A percentile compares a stretch with the other conserved stretches of the same genome.
phyloP scores from a whole-genome alignment of 2,888 invertebrate genomes.

The Trissonchulus latispiculum region DNA sequence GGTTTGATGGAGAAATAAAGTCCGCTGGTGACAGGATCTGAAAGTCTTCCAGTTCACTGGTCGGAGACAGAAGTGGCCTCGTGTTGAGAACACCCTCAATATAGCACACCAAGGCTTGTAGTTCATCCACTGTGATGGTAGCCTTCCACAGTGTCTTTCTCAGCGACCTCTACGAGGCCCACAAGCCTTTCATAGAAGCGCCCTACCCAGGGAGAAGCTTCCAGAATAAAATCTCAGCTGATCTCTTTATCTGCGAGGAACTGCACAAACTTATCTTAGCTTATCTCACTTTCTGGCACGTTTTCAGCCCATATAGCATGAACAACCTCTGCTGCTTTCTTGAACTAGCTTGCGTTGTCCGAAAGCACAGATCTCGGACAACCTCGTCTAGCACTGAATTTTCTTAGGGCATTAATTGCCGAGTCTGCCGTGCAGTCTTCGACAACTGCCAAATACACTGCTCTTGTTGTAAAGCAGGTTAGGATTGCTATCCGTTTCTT shows the following conservation, averaged over 20 bases:
- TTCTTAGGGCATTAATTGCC: not conserved
- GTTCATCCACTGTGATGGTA: not conserved
- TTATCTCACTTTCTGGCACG: too few relatives aligned
- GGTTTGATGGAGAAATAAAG: constrained; percentile 1
- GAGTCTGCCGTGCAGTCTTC: not conserved
- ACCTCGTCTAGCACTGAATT: not conserved
- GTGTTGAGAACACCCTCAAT: not conserved
- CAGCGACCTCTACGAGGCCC: not conserved
- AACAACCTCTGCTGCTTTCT: not conserved
- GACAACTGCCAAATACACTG: not conserved
- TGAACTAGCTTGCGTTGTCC: not conserved
- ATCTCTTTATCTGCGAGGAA: not conserved
- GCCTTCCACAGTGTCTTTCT: not conserved
- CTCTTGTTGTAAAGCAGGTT: not conserved
- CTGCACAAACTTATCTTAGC: too few relatives aligned
- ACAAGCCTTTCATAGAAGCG: not conserved
- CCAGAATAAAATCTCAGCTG: not conserved
- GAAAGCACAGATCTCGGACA: not conserved
- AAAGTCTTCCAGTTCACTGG: not conserved
- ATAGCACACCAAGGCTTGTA: not conserved
- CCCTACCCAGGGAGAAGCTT: not conserved
- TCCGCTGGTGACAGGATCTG: not conserved
- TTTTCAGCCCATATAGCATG: too few relatives aligned
- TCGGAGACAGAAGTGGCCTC: not conserved
- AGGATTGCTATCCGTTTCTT: not conserved